Percentiles rank a stretch among this genome's conserved stretches.
Evolutionary conservation across 2,113 vertebrate species (phyloP).

Genomic region (Bos indicus): DNA sequence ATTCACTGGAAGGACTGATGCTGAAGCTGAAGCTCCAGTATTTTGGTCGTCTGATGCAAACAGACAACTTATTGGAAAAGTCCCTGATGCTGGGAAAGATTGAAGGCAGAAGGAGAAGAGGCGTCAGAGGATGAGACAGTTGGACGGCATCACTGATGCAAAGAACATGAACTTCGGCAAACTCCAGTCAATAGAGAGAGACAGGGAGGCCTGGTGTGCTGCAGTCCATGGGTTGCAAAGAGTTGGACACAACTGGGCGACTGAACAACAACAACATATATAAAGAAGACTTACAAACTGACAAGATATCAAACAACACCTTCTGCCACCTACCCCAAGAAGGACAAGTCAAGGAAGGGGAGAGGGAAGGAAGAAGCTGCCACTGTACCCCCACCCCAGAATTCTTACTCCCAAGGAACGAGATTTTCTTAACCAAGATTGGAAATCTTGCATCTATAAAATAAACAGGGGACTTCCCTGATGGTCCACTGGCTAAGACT

Average conservation of each 20-base stretch:
- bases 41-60: not conserved
- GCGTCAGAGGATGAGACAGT: not conserved
- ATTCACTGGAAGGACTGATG: not conserved
- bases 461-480: not conserved
- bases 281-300: not conserved
- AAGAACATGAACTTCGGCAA: not conserved
- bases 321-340: not conserved
- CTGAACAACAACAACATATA: not conserved
- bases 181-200: not conserved
- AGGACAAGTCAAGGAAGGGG: not conserved
- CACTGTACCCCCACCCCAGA: not conserved
- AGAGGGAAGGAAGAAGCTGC: not conserved
- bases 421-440: not conserved
- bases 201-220: not conserved
- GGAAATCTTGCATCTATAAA: not conserved
- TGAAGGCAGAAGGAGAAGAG: not conserved
- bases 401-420: not conserved
- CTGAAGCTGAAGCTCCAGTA: not conserved
- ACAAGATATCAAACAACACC: not conserved
- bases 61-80: not conserved
- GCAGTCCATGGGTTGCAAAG: not conserved
- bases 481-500: not conserved
- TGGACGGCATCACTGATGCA: not conserved
- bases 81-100: not conserved
- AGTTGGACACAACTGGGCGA: not conserved